These are phyloP conservation scores for Cremastinae sp. DNA, from an alignment of 2,888 invertebrate species.

Conservation along the genomic window DNA sequence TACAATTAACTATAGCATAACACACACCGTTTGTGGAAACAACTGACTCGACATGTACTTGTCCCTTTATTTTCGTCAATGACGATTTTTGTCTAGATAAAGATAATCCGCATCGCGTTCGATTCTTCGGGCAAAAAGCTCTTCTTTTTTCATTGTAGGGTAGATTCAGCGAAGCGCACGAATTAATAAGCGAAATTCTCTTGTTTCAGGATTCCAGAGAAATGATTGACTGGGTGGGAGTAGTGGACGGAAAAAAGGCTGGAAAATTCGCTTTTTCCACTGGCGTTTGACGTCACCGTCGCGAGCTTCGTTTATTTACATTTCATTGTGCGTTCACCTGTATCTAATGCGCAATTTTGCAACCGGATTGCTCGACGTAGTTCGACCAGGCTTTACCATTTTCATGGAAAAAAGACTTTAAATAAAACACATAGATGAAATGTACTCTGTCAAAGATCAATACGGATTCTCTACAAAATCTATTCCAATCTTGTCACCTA, in stretches of 20 bases:
- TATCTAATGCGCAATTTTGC: constrained; percentile 41
- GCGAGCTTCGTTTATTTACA: constrained; percentile 49
- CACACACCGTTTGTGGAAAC: no score
- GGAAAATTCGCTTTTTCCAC: constrained; percentile 35
- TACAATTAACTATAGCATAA: no score
- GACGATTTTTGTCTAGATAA: no score
- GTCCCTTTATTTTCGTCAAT: no score
- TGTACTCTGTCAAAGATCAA: constrained; percentile 24
- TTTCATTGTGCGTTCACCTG: constrained; percentile 52
- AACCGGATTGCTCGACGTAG: constrained; percentile 27
- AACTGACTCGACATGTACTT: no score
- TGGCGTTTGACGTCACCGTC: constrained; percentile 24
- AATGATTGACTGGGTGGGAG: constrained; percentile 19
- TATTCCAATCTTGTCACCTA: no score
- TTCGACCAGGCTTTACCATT: constrained; percentile 20
- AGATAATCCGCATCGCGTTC: neutral
- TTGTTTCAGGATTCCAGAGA: constrained; percentile 1
- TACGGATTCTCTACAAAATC: no score
- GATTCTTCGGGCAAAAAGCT: neutral
- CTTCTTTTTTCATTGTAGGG: neutral
- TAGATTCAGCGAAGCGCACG: constrained; percentile 22
- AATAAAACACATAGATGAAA: constrained; percentile 31
- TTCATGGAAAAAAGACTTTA: constrained; percentile 3
- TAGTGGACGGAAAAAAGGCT: constrained; percentile 31
- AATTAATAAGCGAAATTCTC: constrained; percentile 50